Conservation (phyloP, 53 echinoderm and acorn worm species). For the Pentamera pediparva region DNA sequence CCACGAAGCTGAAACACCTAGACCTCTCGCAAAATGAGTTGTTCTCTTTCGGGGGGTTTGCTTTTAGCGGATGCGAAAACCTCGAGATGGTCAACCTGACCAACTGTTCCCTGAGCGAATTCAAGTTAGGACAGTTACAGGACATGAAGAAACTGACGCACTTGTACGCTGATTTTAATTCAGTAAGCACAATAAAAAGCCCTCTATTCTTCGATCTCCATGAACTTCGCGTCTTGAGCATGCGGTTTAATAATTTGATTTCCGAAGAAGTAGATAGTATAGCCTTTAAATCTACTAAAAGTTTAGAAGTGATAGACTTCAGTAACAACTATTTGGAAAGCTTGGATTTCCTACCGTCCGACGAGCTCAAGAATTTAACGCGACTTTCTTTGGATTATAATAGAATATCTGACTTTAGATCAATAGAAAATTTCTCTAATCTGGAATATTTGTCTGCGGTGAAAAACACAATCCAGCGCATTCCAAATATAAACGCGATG, state of each 20-base stretch:
- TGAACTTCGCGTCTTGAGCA: neutral
- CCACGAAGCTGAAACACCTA: neutral
- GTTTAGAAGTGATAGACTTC: slow-evolving; percentile 9
- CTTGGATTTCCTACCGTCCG: neutral
- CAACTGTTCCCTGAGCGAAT: slow-evolving; percentile 13
- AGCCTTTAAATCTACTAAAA: neutral
- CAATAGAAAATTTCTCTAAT: neutral
- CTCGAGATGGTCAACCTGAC: slow-evolving; percentile 8
- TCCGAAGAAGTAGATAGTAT: neutral
- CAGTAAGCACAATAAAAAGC: neutral
- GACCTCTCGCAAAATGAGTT: slow-evolving; percentile 14
- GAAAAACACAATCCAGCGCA: neutral
- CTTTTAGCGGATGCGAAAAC: slow-evolving; percentile 22
- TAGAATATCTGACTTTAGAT: neutral
- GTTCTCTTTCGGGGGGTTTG: neutral
- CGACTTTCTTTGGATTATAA: neutral
- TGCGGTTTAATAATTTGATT: slow-evolving; percentile 1
- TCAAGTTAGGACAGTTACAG: slow-evolving; percentile 5
- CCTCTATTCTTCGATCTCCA: neutral
- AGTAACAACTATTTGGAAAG: neutral
- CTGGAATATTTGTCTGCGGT: neutral
- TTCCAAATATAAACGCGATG: neutral
- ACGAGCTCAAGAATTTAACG: neutral
- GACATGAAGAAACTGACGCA: slow-evolving; percentile 12
- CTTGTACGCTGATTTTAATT: slow-evolving; percentile 6